Conservation (phyloP, 2,797 vertebrate species). For the Rhodeus uyekii region DNA sequence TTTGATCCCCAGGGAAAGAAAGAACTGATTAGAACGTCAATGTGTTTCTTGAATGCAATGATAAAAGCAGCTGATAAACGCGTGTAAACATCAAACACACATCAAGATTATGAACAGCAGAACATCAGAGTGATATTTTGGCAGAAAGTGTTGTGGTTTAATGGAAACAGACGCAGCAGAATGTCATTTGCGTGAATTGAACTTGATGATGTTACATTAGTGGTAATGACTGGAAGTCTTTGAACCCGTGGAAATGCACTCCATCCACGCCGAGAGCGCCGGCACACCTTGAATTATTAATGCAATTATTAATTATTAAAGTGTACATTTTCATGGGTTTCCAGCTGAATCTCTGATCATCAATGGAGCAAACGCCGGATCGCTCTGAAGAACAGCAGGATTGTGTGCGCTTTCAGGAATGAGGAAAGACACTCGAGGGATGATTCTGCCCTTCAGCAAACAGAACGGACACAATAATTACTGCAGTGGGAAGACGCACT, state of each 20-base stretch:
- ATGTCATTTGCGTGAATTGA: conserved; percentile 28
- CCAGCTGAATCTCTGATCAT: neutral
- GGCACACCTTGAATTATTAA: conserved; percentile 6
- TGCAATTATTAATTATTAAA: neutral
- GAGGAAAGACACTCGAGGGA: conserved; percentile 28
- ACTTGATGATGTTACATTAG: conserved; percentile 33
- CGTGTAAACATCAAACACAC: too few relatives aligned
- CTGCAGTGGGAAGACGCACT: neutral
- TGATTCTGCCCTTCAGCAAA: conserved; percentile 10
- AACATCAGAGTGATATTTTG: conserved; percentile 10
- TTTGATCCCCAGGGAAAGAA: too few relatives aligned
- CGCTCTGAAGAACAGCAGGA: neutral
- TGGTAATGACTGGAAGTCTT: neutral
- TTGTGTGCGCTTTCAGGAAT: conserved; percentile 8
- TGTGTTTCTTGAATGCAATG: too few relatives aligned
- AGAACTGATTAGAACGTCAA: too few relatives aligned
- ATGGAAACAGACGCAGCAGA: conserved; percentile 24
- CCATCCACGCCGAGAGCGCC: neutral
- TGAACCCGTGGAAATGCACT: neutral
- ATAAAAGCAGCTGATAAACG: too few relatives aligned
- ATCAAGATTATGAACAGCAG: too few relatives aligned
- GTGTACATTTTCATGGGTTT: neutral
- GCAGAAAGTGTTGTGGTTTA: neutral
- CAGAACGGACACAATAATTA: conserved; percentile 23
- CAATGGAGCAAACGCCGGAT: neutral